phyloP scores from a whole-genome alignment of 2,113 vertebrate species.

The Chauna torquata region DNA sequence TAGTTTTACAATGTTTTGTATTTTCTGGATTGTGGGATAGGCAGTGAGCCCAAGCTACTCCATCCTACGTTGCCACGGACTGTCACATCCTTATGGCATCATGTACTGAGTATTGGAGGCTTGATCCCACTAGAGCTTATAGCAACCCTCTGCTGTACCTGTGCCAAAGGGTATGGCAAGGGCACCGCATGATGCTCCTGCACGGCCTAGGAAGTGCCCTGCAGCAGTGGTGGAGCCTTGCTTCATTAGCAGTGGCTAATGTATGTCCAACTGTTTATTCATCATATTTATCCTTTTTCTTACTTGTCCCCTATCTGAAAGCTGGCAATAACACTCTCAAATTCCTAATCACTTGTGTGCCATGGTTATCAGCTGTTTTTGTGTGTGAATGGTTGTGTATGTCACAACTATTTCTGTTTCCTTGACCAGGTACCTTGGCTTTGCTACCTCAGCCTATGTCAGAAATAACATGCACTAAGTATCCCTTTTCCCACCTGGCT shows the following conservation, averaged over 20 bases:
- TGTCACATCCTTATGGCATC: neutral
- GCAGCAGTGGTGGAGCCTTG: neutral
- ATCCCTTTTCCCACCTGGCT: neutral
- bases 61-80: neutral
- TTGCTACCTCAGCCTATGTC: neutral
- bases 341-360: neutral
- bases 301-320: neutral
- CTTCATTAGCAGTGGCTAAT: neutral
- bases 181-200: neutral
- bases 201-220: neutral
- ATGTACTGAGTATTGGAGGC: neutral
- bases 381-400: neutral
- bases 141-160: neutral
- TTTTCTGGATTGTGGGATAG: neutral
- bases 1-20: neutral
- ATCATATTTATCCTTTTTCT: neutral
- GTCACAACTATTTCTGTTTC: slow-evolving; percentile 17
- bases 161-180: neutral
- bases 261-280: neutral
- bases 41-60: neutral
- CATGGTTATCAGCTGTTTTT: neutral
- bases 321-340: neutral
- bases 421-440: neutral
- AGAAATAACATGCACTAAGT: neutral
- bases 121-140: neutral